phyloP scores from a whole-genome alignment of 2,797 vertebrate genomes.

The Hyperoplus lanceolatus region DNA sequence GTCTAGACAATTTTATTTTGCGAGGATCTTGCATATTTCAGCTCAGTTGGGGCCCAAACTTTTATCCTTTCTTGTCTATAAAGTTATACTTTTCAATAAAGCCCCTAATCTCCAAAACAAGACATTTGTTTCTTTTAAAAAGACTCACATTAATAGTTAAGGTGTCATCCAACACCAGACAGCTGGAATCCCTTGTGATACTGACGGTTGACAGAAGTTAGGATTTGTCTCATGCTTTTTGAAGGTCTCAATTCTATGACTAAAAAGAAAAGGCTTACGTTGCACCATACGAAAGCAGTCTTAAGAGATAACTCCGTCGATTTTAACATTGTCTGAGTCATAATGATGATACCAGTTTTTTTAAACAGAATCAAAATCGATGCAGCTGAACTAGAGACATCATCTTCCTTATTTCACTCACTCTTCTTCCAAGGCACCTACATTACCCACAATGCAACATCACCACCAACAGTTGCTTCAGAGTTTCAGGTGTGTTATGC shows the following conservation, averaged over 20 bases:
- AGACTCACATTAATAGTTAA: neutral
- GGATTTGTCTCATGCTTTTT: neutral
- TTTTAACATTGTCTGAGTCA: neutral
- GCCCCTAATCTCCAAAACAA: neutral
- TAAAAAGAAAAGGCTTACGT: neutral
- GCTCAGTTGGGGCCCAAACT: neutral
- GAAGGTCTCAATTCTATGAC: neutral
- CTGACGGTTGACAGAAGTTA: neutral
- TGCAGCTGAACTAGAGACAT: neutral
- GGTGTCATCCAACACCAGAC: neutral
- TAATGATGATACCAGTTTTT: neutral
- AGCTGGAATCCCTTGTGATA: neutral
- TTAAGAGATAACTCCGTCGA: neutral
- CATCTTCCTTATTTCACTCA: neutral
- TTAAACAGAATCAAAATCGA: neutral
- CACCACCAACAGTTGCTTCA: neutral
- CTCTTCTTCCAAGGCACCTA: neutral
- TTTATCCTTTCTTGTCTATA: too few species aligned
- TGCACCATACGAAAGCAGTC: neutral
- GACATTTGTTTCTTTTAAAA: neutral
- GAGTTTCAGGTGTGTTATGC: neutral
- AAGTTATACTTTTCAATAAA: too few species aligned
- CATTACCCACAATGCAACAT: conserved; percentile 4
- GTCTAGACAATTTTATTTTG: neutral
- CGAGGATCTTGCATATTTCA: neutral